Conservation (phyloP, 2,113 vertebrate genomes). For the Phalacrocorax pelagicus region DNA sequence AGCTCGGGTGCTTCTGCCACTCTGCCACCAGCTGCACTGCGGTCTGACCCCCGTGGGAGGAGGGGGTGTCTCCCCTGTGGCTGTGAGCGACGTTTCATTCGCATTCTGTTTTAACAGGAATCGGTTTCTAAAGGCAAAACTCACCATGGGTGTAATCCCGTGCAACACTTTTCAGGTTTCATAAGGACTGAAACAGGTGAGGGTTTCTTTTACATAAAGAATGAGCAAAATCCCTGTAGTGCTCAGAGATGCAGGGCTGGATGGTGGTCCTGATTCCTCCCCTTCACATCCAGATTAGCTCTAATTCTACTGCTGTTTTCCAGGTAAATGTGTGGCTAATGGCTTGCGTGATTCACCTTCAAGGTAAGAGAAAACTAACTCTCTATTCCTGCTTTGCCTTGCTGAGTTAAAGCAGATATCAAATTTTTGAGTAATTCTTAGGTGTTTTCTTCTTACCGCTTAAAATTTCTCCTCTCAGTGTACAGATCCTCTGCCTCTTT, state of each 20-base stretch:
- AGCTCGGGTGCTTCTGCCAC: background rate
- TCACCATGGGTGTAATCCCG: background rate
- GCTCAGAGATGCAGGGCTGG: background rate
- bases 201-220: background rate
- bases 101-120: background rate
- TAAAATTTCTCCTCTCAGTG: background rate
- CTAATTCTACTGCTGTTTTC: background rate
- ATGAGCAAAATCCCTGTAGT: background rate
- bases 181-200: background rate
- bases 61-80: background rate
- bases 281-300: background rate
- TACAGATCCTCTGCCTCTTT: background rate
- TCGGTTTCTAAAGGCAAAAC: background rate
- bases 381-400: background rate
- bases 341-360: background rate
- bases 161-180: fast-evolving
- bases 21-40: background rate
- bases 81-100: fast-evolving
- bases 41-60: background rate
- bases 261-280: background rate
- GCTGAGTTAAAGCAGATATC: background rate
- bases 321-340: background rate
- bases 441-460: background rate
- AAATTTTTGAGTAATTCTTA: background rate
- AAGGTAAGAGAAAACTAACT: background rate